phyloP scores from a whole-genome alignment of 2,797 vertebrate genomes.

The Cossypha niveicapilla region DNA sequence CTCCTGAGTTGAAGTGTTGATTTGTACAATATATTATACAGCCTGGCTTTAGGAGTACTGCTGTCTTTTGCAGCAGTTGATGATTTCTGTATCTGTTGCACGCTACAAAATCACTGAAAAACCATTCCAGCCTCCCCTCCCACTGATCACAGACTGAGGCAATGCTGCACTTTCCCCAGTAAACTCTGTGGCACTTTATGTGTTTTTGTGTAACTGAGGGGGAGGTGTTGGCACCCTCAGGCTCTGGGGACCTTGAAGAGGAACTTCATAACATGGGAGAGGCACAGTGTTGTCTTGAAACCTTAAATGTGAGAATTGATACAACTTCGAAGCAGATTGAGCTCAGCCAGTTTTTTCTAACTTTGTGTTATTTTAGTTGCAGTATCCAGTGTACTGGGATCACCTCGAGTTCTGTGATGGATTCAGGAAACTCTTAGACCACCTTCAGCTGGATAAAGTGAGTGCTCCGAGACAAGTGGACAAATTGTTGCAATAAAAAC shows the following conservation, averaged over 20 bases:
- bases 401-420: constrained; percentile 96
- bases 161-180: not conserved
- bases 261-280: not conserved
- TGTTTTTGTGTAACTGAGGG: not conserved
- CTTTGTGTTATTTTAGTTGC: constrained; percentile 77
- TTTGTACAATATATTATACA: not conserved
- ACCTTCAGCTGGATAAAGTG: constrained; percentile 96
- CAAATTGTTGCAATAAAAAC: not conserved
- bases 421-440: constrained; percentile 95
- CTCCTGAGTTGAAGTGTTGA: not conserved
- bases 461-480: constrained; percentile 11
- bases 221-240: not conserved
- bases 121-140: not conserved
- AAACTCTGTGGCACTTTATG: not conserved
- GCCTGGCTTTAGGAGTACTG: not conserved
- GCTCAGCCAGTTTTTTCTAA: not conserved
- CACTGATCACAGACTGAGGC: not conserved
- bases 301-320: not conserved
- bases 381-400: constrained; percentile 98
- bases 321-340: not conserved
- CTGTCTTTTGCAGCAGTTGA: not conserved
- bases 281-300: not conserved
- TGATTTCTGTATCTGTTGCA: not conserved
- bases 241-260: not conserved
- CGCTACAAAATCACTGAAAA: not conserved